A percentile compares a stretch with the other conserved stretches of the same genome.
Evolutionary conservation across 2,113 vertebrate species (phyloP).

Genomic region (Phainopepla nitens): DNA sequence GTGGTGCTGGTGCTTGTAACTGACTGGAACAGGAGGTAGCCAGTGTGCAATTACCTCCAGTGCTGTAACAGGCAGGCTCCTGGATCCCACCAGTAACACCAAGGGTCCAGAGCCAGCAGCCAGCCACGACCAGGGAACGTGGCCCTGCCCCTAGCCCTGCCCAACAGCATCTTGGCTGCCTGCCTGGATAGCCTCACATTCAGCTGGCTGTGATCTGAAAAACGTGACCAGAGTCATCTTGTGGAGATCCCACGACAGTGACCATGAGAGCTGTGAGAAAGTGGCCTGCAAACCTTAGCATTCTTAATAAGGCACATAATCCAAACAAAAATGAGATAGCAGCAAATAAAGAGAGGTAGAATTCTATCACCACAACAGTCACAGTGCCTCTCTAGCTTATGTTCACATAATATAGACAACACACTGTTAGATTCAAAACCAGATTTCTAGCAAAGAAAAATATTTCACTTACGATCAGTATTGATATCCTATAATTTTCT

Average conservation of each 20-base stretch:
- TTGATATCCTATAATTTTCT: neutral
- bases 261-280: too few relatives aligned
- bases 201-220: neutral
- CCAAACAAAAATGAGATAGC: neutral
- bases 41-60: too few relatives aligned
- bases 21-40: too few relatives aligned
- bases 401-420: neutral
- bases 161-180: neutral
- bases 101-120: neutral
- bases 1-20: neutral
- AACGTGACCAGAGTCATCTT: neutral
- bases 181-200: neutral
- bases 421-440: neutral
- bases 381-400: neutral
- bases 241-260: too few relatives aligned
- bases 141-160: neutral
- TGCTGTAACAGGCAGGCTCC: neutral
- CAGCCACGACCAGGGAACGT: neutral
- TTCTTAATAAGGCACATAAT: constrained; percentile 12
- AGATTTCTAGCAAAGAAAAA: neutral
- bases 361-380: neutral
- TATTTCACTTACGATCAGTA: neutral
- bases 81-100: neutral
- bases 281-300: neutral
- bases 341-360: neutral